These are phyloP conservation scores for Alloscopus bannaensis DNA, from an alignment of 2,888 invertebrate species.

Conservation along the genomic window DNA sequence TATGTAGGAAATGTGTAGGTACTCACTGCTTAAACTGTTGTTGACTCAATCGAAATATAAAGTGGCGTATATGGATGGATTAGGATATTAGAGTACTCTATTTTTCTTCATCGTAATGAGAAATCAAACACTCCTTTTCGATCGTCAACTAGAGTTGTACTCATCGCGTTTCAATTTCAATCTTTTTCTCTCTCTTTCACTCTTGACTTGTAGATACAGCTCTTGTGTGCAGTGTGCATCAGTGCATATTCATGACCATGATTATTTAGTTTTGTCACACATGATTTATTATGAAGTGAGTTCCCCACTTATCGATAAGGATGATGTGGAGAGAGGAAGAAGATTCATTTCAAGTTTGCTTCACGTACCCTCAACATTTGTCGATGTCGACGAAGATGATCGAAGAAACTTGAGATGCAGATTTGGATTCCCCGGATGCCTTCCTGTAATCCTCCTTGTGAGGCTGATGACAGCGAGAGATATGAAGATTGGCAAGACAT, in stretches of 20 bases:
- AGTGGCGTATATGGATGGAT: too few species aligned
- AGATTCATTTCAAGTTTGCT: conserved; percentile 12
- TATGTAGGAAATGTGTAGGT: too few species aligned
- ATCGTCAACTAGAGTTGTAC: not conserved
- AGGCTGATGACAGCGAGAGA: not conserved
- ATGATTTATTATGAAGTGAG: conserved; percentile 55
- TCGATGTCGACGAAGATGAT: too few species aligned
- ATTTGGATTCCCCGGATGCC: too few species aligned
- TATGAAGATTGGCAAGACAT: too few species aligned
- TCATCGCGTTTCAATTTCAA: not conserved
- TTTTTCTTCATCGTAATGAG: not conserved
- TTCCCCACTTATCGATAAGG: too few species aligned
- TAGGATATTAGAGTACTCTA: too few species aligned
- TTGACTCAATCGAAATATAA: too few species aligned
- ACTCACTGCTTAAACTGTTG: too few species aligned
- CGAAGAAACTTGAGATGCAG: too few species aligned
- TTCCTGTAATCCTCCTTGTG: not conserved
- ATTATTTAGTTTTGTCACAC: conserved; percentile 49
- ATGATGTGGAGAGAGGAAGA: not conserved
- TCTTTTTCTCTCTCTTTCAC: not conserved
- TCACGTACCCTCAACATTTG: too few species aligned
- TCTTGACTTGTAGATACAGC: not conserved
- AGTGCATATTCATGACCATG: conserved; percentile 4
- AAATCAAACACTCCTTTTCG: not conserved
- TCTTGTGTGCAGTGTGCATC: not conserved